Evolutionary conservation across 2,888 invertebrate species (phyloP).

Genomic region (Actias luna): DNA sequence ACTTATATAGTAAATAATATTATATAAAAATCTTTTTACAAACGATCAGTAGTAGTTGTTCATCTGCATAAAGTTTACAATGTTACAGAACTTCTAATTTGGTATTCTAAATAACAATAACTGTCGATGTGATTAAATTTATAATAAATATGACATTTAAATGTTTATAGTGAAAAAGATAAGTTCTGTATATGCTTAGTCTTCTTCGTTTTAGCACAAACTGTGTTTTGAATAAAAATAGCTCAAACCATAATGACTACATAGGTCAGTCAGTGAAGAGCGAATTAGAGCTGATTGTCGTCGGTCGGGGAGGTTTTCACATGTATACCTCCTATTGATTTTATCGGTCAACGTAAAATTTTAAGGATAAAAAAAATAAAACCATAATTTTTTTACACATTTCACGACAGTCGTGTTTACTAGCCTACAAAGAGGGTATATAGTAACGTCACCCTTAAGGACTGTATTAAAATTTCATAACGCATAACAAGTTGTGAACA

Average conservation of each 20-base stretch:
- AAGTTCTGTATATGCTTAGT: too few relatives aligned
- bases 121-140: background rate
- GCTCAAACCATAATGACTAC: too few relatives aligned
- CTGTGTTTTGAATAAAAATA: too few relatives aligned
- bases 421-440: background rate
- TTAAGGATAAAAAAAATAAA: background rate
- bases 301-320: too few relatives aligned
- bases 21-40: background rate
- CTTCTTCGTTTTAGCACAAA: too few relatives aligned
- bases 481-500: conserved; percentile 72
- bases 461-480: conserved; percentile 55
- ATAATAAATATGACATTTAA: too few relatives aligned
- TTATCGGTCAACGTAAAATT: background rate
- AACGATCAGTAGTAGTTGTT: background rate
- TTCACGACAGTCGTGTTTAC: background rate
- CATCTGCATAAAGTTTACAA: background rate
- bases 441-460: background rate
- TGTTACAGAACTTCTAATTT: background rate
- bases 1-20: background rate
- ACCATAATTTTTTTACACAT: background rate
- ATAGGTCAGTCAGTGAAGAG: too few relatives aligned
- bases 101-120: background rate
- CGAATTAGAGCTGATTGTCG: too few relatives aligned
- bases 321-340: too few relatives aligned
- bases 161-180: too few relatives aligned